phyloP scores from a whole-genome alignment of 37 sponge, comb jelly and placozoan species.

The Axinella damicornis region DNA sequence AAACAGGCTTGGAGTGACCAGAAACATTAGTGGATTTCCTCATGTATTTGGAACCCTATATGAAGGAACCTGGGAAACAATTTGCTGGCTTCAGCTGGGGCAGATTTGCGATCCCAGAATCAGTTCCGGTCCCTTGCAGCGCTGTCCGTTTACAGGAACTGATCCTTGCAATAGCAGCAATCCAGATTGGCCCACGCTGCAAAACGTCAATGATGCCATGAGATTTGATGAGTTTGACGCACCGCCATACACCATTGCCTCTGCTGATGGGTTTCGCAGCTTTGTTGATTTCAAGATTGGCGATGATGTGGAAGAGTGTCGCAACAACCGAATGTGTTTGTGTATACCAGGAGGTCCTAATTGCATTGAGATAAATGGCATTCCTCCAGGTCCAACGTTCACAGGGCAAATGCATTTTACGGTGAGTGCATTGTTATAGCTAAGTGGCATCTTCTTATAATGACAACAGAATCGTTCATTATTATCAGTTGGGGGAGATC shows the following conservation, averaged over 20 bases:
- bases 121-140: constrained; percentile 35
- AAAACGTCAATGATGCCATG: constrained; percentile 23
- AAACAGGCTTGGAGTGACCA: constrained; percentile 31
- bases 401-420: constrained; percentile 15
- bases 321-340: constrained; percentile 17
- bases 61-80: constrained; percentile 50
- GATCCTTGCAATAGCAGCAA: constrained; percentile 45
- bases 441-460: no score
- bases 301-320: constrained; percentile 13
- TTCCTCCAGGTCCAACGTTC: not conserved
- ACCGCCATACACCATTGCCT: constrained; percentile 18
- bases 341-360: constrained; percentile 8
- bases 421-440: constrained; percentile 11
- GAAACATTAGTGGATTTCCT: constrained; percentile 39
- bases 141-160: constrained; percentile 59
- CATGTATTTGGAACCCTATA: constrained; percentile 25
- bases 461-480: no score
- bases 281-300: constrained; percentile 25
- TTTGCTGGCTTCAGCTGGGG: constrained; percentile 18
- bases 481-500: no score
- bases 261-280: not conserved
- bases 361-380: not conserved
- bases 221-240: constrained; percentile 1
- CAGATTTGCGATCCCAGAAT: constrained; percentile 55
- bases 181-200: constrained; percentile 44